A percentile compares a stretch with the other conserved stretches of the same genome.
These are phyloP conservation scores for Anguilla pacifica DNA, from an alignment of 2,797 vertebrate species.

Conservation along the genomic window DNA sequence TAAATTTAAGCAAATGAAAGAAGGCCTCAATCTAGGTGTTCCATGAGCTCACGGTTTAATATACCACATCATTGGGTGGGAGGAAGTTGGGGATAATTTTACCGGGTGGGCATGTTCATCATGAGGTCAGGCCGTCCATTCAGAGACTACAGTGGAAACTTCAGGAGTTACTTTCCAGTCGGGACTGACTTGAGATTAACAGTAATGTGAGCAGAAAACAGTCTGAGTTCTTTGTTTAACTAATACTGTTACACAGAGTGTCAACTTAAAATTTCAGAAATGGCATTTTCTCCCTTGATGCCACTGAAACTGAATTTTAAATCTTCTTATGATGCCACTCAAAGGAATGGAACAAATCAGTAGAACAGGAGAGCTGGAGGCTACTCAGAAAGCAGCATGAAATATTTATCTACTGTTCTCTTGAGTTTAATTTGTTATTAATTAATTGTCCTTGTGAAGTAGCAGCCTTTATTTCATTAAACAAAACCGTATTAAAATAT, in stretches of 20 bases:
- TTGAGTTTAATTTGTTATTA: no score
- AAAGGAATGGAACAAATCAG: no score
- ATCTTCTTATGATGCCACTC: no score
- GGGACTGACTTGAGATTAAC: neutral
- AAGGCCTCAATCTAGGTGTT: constrained; percentile 56
- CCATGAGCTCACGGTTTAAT: constrained; percentile 48
- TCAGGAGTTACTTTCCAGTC: neutral
- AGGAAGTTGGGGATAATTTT: constrained; percentile 54
- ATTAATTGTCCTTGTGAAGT: neutral
- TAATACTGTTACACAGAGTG: neutral
- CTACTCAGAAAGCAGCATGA: neutral
- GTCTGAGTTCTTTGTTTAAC: neutral
- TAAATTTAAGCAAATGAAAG: constrained; percentile 39
- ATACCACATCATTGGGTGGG: constrained; percentile 50
- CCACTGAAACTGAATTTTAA: no score
- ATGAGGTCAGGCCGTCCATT: neutral
- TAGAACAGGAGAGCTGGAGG: no score
- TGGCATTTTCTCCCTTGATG: neutral
- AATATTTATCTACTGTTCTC: neutral
- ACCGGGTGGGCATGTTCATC: constrained; percentile 39
- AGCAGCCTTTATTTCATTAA: neutral
- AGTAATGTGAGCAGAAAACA: neutral
- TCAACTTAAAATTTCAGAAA: neutral
- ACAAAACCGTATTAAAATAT: neutral
- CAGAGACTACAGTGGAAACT: constrained; percentile 2